phyloP scores from a whole-genome alignment of 2,888 invertebrate species.

The Xestia ashworthii region DNA sequence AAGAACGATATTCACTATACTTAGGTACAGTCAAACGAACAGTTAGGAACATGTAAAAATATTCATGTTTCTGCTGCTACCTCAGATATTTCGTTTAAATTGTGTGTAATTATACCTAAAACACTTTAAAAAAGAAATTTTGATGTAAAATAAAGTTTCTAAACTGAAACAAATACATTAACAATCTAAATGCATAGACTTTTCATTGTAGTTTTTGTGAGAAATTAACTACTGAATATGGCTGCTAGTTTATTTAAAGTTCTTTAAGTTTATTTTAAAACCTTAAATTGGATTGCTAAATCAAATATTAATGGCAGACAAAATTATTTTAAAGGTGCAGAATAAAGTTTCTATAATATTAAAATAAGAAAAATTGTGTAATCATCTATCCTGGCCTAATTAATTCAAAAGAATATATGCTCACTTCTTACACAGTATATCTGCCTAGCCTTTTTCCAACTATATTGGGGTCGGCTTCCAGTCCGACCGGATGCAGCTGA shows the following conservation, averaged over 20 bases:
- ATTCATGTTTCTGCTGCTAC: neutral
- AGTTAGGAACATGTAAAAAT: neutral
- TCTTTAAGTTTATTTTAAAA: neutral
- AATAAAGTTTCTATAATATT: no score
- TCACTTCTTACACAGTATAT: no score
- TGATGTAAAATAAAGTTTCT: no score
- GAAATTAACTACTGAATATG: neutral
- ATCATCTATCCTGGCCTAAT: neutral
- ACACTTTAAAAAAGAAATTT: no score
- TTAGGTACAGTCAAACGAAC: neutral
- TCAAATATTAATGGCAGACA: neutral
- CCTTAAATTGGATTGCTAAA: neutral
- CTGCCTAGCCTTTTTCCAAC: no score
- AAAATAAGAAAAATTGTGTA: neutral
- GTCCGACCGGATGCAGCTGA: no score
- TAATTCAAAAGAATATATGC: neutral
- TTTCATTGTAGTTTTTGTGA: slow-evolving; percentile 8
- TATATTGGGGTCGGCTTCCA: no score
- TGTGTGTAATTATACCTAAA: neutral
- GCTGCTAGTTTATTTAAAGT: neutral
- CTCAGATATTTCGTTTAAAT: neutral
- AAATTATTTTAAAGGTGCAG: no score
- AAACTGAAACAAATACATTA: slow-evolving; percentile 46
- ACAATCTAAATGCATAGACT: neutral
- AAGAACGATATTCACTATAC: neutral